Conservation (phyloP, 2,113 vertebrate genomes). For the Phocoena phocoena region DNA sequence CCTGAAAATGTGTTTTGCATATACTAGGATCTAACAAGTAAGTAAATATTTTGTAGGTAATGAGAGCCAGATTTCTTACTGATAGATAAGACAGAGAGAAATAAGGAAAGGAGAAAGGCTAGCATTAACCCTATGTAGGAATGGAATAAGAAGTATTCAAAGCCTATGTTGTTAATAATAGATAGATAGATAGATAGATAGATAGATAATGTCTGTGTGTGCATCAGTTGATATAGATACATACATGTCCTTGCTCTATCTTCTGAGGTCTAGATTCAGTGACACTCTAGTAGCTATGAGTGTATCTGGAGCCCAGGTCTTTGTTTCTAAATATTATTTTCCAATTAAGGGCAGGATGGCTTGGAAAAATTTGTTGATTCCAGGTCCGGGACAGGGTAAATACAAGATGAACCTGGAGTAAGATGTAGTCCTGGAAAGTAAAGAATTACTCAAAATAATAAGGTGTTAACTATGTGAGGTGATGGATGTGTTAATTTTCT, state of each 20-base stretch:
- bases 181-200: neutral
- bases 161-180: neutral
- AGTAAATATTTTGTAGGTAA: neutral
- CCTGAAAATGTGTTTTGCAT: neutral
- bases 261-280: neutral
- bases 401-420: neutral
- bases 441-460: neutral
- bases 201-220: neutral
- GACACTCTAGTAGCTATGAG: neutral
- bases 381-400: neutral
- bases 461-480: neutral
- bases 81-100: neutral
- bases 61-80: neutral
- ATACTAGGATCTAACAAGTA: neutral
- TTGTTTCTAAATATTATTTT: neutral
- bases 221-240: accelerated
- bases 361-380: neutral
- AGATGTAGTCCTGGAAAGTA: neutral
- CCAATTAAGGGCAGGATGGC: neutral
- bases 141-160: neutral
- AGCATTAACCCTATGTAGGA: neutral
- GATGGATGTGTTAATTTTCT: neutral
- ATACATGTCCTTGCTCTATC: neutral
- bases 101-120: neutral
- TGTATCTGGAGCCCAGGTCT: neutral